Base-by-base conservation (phyloP, 2,113 vertebrate species). In the Dipodomys stephensi region DNA sequence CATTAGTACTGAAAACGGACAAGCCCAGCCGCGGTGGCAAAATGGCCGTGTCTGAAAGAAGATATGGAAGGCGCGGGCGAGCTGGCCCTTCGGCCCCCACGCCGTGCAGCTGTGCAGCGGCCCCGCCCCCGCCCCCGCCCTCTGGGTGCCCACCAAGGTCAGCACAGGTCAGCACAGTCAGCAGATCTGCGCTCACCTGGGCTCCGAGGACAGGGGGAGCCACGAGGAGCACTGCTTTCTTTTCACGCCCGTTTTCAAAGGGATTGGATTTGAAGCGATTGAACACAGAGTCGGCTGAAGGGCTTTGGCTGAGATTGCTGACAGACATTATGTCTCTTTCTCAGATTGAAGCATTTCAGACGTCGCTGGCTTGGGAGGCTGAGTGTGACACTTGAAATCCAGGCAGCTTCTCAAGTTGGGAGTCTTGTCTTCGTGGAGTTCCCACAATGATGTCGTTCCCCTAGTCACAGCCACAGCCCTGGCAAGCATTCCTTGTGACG, bases 1-100 rank as follows among this genome's bases (percentile, higher is more conserved):
- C 98, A 98, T 98, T 98, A 98, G 97, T 97, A 96, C 97, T 98
- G 97, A 96, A 98, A 98, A 98, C 98, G 98, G 98, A 98, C 98
- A 98, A 98, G 98, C 95, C 95, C 93, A 95, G 98, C 97, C 98
- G 93, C 96, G 98, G 78, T 96, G 98, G 98, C 97, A 97, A 98
- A 98, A 98, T 98, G 98, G 97, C 49, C 97, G 97, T 97, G 96
- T 98, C 97, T 95, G 97, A 97, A 98, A 97, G 98, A 97, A 98
- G 98, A 97, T 97, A 89, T 97, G 87, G 78, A 97, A 96, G 93
- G 97, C 82, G 69, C 81, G 91, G 95, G 93, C 96, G 93, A 96
- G 96, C 96, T 89, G 32, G 57, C 81, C 95, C 69, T 96, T 97
- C 96, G 95, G 92, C 92, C 89, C 90, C 89, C 60, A 90, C 90